Conservation (phyloP, 1,140 invertebrate species). For the Apocrypta bakeri region DNA sequence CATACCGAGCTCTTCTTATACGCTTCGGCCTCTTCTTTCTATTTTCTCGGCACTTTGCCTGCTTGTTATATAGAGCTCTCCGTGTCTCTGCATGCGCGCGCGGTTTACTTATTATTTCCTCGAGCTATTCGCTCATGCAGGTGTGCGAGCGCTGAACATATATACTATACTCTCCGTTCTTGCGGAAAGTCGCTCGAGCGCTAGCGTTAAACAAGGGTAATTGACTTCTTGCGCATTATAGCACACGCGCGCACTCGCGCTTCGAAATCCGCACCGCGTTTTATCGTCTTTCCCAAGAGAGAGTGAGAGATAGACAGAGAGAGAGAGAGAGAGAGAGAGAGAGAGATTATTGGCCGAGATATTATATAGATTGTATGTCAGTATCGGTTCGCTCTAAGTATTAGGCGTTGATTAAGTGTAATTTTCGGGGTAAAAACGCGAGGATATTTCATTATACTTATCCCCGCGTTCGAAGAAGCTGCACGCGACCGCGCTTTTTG, state of each 20-base stretch:
- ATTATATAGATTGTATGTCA: neutral
- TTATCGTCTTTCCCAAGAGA: neutral
- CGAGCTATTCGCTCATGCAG: neutral
- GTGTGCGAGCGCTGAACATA: neutral
- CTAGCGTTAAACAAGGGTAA: neutral
- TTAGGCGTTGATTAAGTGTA: neutral
- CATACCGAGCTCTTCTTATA: neutral
- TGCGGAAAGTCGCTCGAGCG: neutral
- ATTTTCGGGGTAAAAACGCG: neutral
- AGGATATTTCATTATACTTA: neutral
- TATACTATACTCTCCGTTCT: neutral
- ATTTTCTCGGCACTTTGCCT: neutral
- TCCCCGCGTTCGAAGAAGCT: neutral
- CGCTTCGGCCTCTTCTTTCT: neutral
- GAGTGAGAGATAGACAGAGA: too few relatives aligned
- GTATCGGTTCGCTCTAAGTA: neutral
- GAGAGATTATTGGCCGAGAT: neutral
- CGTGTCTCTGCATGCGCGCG: neutral
- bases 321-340: neutral
- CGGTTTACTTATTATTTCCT: neutral
- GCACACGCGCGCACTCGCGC: neutral
- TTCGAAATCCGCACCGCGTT: constrained; percentile 6
- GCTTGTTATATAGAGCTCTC: neutral
- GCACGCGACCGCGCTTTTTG: neutral
- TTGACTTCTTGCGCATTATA: neutral